Evolutionary conservation across 2,113 vertebrate genomes (phyloP), one percentile per base, ranked within the genome.

Genomic region (Australoheros scitulus): DNA sequence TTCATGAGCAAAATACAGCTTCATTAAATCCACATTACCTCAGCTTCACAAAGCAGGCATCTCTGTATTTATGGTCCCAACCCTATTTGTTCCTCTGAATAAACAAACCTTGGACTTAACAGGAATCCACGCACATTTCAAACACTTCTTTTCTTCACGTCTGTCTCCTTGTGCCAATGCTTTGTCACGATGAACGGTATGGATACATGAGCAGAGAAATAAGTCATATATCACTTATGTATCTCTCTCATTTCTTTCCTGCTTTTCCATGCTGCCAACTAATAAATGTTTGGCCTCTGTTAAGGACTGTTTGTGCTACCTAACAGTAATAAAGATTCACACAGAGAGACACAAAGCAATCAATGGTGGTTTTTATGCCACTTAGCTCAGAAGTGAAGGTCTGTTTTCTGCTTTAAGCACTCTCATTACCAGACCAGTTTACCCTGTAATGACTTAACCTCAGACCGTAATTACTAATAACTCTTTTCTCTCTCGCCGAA

Each of bases 361-460:
- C 92, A 88, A 85, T 91, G 90, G 15, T 18, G 81, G 41, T 84
- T 94, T 92, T 89, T 82, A 92, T 91, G 79, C 88, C 86, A 90
- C 86, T 94, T 94, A 92, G 77, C 80, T 91, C 59, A 72, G 84
- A 91, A 92, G 70, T 74, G 52, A 93, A 90, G 80, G 76, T 61
- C 82, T 87, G 83, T 81, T 92, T 89, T 91, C 85, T 76, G 78
- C 85, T 88, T 85, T 81, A 89, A 87, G 80, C 79, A 68, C 83
- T 75, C 87, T 94, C 93, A 94, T 94, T 94, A 94, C 50, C 83
- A 82, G 76, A 83, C 82, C 85, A 85, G 63, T 87, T 93, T 77
- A 82, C 29, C 65, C 74, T 64, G 41, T 92, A 89, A 92, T 91
- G 89, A 92, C 87, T 91, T 65, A 83, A 79, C 84, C 70, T 82